Percentiles rank a stretch among this genome's conserved stretches.
Conservation (phyloP, 2,797 vertebrate genomes). For the Rhinatrema bivittatum region DNA sequence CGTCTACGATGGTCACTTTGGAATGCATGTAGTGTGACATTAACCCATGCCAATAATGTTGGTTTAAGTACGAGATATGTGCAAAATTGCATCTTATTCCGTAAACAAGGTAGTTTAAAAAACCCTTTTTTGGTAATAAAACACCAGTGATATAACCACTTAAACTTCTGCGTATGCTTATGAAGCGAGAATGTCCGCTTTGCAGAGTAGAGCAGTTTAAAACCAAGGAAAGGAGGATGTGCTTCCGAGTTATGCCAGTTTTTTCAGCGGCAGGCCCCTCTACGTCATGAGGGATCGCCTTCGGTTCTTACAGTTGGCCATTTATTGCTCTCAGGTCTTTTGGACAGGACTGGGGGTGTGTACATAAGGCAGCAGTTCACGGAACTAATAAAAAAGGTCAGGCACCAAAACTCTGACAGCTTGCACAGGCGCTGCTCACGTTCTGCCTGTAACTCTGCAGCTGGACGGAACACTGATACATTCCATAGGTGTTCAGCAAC, state of each 20-base stretch:
- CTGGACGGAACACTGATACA: constrained; percentile 85
- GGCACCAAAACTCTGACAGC: constrained; percentile 68
- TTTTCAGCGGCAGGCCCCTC: constrained; percentile 21
- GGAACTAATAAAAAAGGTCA: constrained; percentile 52
- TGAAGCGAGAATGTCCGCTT: no score
- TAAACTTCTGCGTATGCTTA: no score
- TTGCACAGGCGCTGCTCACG: constrained; percentile 56
- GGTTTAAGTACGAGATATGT: constrained; percentile 54
- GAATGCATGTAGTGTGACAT: no score
- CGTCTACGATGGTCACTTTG: no score
- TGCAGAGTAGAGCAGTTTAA: no score
- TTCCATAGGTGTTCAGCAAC: constrained; percentile 75
- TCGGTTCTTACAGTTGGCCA: constrained; percentile 23
- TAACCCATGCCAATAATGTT: no score
- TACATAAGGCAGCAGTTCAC: constrained; percentile 47
- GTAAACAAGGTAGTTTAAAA: constrained; percentile 57
- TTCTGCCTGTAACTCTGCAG: constrained; percentile 79
- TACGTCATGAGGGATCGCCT: no score
- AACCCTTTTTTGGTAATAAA: constrained; percentile 30
- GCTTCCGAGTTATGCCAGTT: constrained; percentile 10
- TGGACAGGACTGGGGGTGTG: constrained; percentile 25
- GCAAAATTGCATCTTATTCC: constrained; percentile 37
- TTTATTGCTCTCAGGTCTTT: constrained; percentile 59
- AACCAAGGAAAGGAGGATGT: constrained; percentile 2
- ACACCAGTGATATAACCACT: no score